Conservation (phyloP, 2,113 vertebrate genomes). For the Indicator indicator region DNA sequence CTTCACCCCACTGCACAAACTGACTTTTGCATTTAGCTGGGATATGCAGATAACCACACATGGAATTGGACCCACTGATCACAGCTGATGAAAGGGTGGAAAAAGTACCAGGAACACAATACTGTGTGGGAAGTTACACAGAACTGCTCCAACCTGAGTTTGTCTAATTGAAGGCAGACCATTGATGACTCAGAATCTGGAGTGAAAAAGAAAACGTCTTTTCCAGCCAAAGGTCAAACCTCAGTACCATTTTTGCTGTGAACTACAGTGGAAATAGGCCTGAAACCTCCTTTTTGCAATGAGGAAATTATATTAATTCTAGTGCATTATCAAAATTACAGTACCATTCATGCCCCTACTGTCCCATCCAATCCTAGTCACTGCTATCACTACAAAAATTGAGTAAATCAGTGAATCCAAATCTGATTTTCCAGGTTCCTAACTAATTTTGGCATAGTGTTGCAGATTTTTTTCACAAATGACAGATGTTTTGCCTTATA, state of each 20-base stretch:
- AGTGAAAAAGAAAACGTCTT: background rate
- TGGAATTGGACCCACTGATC: background rate
- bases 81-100: background rate
- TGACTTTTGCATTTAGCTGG: background rate
- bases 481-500: background rate
- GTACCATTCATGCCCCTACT: background rate
- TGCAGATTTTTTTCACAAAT: background rate
- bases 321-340: background rate
- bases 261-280: background rate
- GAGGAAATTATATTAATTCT: background rate
- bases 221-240: background rate
- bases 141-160: background rate
- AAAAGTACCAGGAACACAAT: background rate
- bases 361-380: background rate
- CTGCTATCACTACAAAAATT: background rate
- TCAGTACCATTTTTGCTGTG: background rate
- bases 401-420: background rate
- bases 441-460: background rate
- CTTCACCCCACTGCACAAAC: background rate
- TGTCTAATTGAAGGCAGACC: background rate
- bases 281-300: background rate
- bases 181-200: background rate
- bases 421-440: background rate
- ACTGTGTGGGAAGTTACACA: background rate
- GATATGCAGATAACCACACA: background rate